These are phyloP conservation scores for Carassius gibelio DNA, from an alignment of 2,113 vertebrate species.

Conservation along the genomic window DNA sequence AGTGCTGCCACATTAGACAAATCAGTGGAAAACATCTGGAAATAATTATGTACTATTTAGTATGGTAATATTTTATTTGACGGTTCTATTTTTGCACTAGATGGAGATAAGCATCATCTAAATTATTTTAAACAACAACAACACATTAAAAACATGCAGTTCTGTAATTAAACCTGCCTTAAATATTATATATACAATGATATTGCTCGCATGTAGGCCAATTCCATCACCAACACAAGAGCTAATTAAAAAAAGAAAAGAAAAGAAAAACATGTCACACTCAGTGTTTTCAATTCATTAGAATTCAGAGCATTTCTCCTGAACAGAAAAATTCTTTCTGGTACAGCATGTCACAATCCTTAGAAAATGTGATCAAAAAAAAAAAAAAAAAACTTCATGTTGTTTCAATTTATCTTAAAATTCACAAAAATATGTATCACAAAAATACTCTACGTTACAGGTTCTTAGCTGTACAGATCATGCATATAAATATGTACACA, in stretches of 20 bases:
- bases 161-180: neutral
- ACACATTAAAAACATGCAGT: conserved; percentile 32
- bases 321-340: conserved; percentile 3
- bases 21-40: neutral
- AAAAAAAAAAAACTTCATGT: neutral
- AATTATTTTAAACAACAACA: conserved; percentile 14
- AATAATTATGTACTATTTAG: neutral
- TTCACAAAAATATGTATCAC: conserved; percentile 6
- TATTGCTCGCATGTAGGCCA: neutral
- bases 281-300: conserved; percentile 1
- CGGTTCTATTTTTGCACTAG: neutral
- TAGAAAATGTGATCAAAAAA: neutral
- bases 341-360: conserved; percentile 27
- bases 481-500: conserved; percentile 32
- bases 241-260: conserved; percentile 25
- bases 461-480: conserved; percentile 43
- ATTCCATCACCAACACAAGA: conserved; percentile 9
- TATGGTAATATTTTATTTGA: conserved; percentile 44
- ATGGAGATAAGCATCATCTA: conserved; percentile 9
- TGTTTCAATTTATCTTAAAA: neutral
- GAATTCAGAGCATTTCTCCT: neutral
- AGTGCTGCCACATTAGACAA: neutral
- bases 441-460: conserved; percentile 15
- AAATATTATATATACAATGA: conserved; percentile 27
- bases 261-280: conserved; percentile 7